Evolutionary conservation across 2,888 invertebrate genomes (phyloP).

Genomic region (Zaprionus obscuricornis): DNA sequence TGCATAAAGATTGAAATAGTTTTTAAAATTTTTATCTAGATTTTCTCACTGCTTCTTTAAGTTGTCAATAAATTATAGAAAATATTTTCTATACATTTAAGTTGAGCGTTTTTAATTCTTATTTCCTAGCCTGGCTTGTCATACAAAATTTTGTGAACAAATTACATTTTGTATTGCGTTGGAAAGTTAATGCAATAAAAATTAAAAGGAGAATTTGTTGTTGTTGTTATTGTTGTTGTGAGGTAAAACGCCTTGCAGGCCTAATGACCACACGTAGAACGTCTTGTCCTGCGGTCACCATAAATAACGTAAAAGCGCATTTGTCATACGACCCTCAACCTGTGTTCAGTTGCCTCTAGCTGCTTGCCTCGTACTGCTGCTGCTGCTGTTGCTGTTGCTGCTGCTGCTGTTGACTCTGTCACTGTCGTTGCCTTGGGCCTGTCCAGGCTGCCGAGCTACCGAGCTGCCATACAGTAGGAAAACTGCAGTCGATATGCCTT

Average conservation of each 20-base stretch:
- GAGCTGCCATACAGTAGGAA: constrained; percentile 26
- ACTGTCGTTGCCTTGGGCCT: constrained; percentile 1
- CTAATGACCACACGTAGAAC: constrained; percentile 76
- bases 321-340: constrained; percentile 70
- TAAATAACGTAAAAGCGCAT: constrained; percentile 77
- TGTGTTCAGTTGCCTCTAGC: background rate
- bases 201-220: no score
- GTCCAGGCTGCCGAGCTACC: no score
- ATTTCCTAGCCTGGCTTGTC: no score
- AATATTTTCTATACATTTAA: no score
- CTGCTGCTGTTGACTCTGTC: no score
- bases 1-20: no score
- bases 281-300: constrained; percentile 78
- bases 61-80: no score
- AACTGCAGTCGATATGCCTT: constrained; percentile 50
- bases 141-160: background rate
- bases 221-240: no score
- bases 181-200: constrained; percentile 31
- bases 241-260: constrained; percentile 25
- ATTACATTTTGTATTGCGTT: constrained; percentile 3
- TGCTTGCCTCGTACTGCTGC: no score
- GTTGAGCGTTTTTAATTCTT: background rate
- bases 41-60: no score
- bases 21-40: no score
- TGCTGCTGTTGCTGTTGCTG: no score